Base-by-base conservation (phyloP, 1,140 invertebrate genomes). In the Bombus waltoni region DNA sequence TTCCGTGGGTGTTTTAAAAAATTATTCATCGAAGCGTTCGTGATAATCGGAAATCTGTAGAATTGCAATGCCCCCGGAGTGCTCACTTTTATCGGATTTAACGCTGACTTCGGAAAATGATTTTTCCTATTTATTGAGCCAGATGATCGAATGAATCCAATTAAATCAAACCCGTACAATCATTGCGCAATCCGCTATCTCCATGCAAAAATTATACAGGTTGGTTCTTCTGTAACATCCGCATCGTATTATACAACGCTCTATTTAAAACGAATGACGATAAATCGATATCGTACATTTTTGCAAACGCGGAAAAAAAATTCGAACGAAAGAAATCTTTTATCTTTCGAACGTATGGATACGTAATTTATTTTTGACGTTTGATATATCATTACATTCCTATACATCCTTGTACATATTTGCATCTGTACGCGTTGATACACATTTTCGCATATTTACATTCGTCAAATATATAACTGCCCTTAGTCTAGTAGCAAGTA, bases 91-190 rank as follows among this genome's bases (percentile, higher is more conserved):
- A 9, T 32, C 44, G 25, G 9, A 78, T 83, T 71, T 83, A 83
- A 70, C 35, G 74, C 74, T 83, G 74, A 78, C 47, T 71, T 1
- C 70, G 65, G 22, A 42, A 57, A 70, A 40, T 66, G 15, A 70
- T 78, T 83, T 70, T 78, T 78, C 47, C 65, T 53, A 59, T 70
- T 70, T 78, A 78, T 53, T 35, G 47, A 78, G 40, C 47, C 62
- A 62, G 35, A 83, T 83, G 40, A 71, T 9, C 75, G 59, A 59
- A 78, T 83, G 47, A 68, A 78, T 77, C 65, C 81, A 78, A 83
- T 83, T 83, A 83, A 70, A 83, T 1, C 18, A 9, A 11, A 15
- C 25, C 65, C n/a, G 13, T 18, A 38, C 28, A 78, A 32, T 59
- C 71, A 44, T 40, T 28, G 9, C 2, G 38, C 8, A 68, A 70